Evolutionary conservation across 1,140 invertebrate genomes (phyloP), one percentile per base, ranked within the genome.

Genomic region (Zophobas morio): DNA sequence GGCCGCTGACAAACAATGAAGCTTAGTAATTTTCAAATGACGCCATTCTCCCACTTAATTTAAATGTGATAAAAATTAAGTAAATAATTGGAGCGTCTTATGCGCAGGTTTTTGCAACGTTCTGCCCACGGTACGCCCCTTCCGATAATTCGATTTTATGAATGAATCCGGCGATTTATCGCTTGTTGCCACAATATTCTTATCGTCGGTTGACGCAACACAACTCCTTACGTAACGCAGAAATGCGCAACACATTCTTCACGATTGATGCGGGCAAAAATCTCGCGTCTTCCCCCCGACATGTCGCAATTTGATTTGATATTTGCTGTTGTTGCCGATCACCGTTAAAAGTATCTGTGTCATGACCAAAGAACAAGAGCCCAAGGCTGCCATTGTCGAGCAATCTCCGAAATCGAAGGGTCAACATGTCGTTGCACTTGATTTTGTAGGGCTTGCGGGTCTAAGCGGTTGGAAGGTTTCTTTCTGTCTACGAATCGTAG

Each of bases 261-360:
- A 8, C 20, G 8, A 39, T 4, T 8, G 32, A 60, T 42, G n/a
- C 2, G 37, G 39, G 6, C 1, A 33, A 66, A 66, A 40, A 51
- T 20, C 49, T 51, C 60, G 8, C 60, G 3, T 42, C 60, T 40
- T 66, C 39, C 37, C 40, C 20, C 42, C 57, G 34, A 8, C 3
- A 36, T 66, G 60, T 66, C 39, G 60, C 39, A 66, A 66, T 66
- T 51, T 20, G 2, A 42, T 66, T 66, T 66, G 60, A 66, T 66
- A 66, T 66, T 66, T 66, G 60, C 42, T 66, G 60, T 66, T 66
- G 20, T 20, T 34, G 32, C 49, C 54, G 71, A 73, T 73, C 70
- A 73, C 71, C 71, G 71, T 73, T 73, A 73, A 73, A 73, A 56
- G 36, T 73, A 73, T 73, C 71, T 73, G 71, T 73, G 71, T 73